Percentiles rank a stretch among this genome's conserved stretches.
Evolutionary conservation across 2,888 invertebrate species (phyloP).

Genomic region (Spilosoma lubricipeda): DNA sequence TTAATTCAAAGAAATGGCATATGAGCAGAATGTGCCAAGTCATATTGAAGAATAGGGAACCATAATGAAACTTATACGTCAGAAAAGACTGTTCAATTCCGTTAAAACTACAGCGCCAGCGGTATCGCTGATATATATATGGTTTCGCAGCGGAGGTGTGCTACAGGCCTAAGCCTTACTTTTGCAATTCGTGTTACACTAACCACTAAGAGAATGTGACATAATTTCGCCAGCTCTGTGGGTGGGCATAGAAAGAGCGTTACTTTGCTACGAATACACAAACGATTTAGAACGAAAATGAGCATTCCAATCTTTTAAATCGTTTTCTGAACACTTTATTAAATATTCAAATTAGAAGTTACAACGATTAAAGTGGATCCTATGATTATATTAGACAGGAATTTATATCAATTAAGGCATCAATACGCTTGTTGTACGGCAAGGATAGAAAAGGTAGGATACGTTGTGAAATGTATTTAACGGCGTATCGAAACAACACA

Average conservation of each 20-base stretch:
- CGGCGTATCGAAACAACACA: constrained; percentile 60
- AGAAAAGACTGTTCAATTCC: neutral
- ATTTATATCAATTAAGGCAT: neutral
- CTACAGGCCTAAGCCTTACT: constrained; percentile 51
- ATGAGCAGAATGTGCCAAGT: neutral
- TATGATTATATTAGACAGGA: neutral
- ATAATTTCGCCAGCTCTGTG: constrained; percentile 66
- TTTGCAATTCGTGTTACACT: constrained; percentile 71
- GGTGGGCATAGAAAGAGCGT: constrained; percentile 58
- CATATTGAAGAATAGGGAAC: neutral
- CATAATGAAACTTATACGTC: neutral
- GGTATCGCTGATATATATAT: neutral
- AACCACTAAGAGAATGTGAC: constrained; percentile 70
- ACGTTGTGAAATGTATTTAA: constrained; percentile 30
- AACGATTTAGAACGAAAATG: neutral
- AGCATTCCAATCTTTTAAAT: neutral
- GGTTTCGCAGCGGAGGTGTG: neutral
- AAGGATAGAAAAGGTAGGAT: neutral
- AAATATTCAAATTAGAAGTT: neutral
- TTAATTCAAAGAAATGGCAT: neutral
- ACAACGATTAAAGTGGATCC: neutral
- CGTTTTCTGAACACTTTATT: neutral
- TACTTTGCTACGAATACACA: neutral
- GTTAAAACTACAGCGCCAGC: neutral
- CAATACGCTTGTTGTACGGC: neutral